Evolutionary conservation across 2,113 vertebrate genomes (phyloP), one percentile per base, ranked within the genome.

Genomic region (Peromyscus californicus): DNA sequence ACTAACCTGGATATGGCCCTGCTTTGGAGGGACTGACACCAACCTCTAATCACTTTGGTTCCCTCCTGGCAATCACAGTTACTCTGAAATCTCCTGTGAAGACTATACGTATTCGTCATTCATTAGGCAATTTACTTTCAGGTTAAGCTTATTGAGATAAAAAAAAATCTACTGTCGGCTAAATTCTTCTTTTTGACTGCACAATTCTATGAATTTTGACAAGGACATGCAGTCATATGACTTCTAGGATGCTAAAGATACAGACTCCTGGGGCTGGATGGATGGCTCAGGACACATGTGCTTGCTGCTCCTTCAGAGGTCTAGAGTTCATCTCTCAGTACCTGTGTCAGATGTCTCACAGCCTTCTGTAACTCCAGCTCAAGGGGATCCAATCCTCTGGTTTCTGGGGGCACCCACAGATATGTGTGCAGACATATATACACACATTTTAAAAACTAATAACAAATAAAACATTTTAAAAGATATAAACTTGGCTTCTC

Each of bases 21-120:
- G 12, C 11, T 72, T 59, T 48, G 1, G 57, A 95, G 67, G 24
- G 1, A 67, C 1, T 85, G 3, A 70, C 22, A 39, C 0, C 26
- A 85, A 51, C 19, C 10, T 93, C 48, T 51, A 69, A 19, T 93
- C 36, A 70, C 91, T 78, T 70, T 16, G 51, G 70, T 51, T 21
- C 33, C 45, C 21, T 7, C 26, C 94, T 72, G 15, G n/a, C 80
- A 42, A 80, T 0, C 42, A 11, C 59, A 88, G 7, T 45, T 22
- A 94, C 72, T 31, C 65, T 61, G 84, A 90, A 82, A 85, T n/a
- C 39, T 90, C 83, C 61, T 70, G 42, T 29, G 78, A 80, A 70
- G 69, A 57, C 42, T 1, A 96, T 65, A 72, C 75, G 70, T 93
- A 39, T 42, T 93, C 36, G 72, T 57, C 86, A 57, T 51, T 88